These are phyloP conservation scores for Elysia crispata DNA, from an alignment of 2,888 invertebrate species.

Conservation along the genomic window DNA sequence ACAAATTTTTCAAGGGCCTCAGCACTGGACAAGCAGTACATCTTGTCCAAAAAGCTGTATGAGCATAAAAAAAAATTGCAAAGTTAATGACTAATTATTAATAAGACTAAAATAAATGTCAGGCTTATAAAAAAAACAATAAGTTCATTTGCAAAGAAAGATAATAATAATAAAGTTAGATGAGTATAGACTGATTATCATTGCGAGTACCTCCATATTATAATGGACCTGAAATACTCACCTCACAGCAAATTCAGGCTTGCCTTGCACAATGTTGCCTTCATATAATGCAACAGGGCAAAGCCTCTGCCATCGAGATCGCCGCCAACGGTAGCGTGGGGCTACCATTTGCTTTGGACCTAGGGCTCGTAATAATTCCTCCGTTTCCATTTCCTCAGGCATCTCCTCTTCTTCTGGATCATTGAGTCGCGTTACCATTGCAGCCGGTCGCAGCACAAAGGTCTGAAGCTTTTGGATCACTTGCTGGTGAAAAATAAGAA, in stretches of 20 bases:
- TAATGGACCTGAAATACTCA: conserved; percentile 50
- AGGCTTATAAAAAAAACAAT: no score
- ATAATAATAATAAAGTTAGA: no score
- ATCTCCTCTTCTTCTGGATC: conserved; percentile 75
- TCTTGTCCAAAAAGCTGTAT: conserved; percentile 77
- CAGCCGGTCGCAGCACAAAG: conserved; percentile 74
- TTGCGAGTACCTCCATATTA: not conserved
- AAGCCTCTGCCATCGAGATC: conserved; percentile 73
- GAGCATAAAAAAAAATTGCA: no score
- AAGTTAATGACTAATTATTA: no score
- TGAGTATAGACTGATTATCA: no score
- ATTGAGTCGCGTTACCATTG: conserved; percentile 71
- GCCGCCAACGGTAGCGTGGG: conserved; percentile 74
- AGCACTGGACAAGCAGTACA: conserved; percentile 75
- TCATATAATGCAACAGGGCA: conserved; percentile 77
- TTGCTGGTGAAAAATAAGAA: conserved; percentile 65
- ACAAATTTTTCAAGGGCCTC: conserved; percentile 76
- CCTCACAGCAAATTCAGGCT: conserved; percentile 76
- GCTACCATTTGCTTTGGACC: conserved; percentile 73
- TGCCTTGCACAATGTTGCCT: conserved; percentile 74
- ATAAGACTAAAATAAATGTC: no score
- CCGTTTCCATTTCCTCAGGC: conserved; percentile 75
- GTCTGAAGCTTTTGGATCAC: conserved; percentile 71
- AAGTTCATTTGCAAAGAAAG: no score
- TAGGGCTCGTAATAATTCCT: conserved; percentile 73